phyloP scores from a whole-genome alignment of 2,888 invertebrate genomes.

The Heteropelma amictum region DNA sequence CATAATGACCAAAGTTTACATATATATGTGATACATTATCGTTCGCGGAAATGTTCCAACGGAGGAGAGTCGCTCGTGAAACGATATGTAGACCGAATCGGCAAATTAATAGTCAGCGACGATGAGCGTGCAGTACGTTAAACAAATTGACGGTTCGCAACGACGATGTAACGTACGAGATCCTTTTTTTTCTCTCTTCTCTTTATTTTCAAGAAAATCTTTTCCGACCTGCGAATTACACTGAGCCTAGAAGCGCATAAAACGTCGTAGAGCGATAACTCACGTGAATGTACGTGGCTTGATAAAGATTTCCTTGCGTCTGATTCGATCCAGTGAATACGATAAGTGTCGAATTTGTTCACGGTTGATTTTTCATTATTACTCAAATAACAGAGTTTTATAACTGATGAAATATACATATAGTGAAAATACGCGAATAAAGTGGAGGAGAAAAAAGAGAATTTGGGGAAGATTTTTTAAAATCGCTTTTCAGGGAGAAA shows the following conservation, averaged over 20 bases:
- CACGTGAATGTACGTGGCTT: conserved; percentile 1
- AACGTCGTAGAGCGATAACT: background rate
- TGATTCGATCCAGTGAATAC: no score
- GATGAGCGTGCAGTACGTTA: conserved; percentile 24
- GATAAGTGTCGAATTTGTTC: no score
- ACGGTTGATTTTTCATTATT: no score
- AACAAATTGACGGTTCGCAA: conserved; percentile 46
- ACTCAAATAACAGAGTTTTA: no score
- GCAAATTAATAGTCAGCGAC: conserved; percentile 19
- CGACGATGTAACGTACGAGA: conserved; percentile 30
- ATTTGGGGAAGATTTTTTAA: no score
- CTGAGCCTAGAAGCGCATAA: no score
- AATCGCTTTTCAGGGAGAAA: no score
- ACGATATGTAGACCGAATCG: conserved; percentile 52
- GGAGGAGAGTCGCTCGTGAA: background rate
- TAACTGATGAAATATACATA: no score
- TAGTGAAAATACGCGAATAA: no score
- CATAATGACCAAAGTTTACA: conserved; percentile 8
- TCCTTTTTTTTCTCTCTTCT: background rate
- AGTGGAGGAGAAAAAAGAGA: no score
- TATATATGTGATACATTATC: conserved; percentile 12
- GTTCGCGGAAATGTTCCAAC: conserved; percentile 45
- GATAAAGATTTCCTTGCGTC: background rate
- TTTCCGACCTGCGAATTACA: conserved; percentile 17
- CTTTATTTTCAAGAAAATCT: conserved; percentile 31